Base-by-base conservation (phyloP, 2,888 invertebrate species). In the Spicauda simplicius region DNA sequence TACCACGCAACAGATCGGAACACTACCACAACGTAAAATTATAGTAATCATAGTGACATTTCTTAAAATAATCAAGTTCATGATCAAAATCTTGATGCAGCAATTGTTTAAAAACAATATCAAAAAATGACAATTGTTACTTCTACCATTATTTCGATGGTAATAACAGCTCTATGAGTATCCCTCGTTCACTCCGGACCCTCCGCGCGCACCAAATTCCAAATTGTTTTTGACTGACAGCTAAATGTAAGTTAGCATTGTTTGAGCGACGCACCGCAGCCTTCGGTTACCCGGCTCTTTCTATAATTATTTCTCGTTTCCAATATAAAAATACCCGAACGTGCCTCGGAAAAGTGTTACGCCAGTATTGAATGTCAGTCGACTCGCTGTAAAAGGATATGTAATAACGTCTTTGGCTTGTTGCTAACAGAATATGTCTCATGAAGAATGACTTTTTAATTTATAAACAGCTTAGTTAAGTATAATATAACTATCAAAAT, bases 171-270 rank as follows among this genome's bases (percentile, higher is more conserved):
- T 91, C 88, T 80, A 74, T 75, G 73, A n/a, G 75, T 59, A 74
- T 87, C 82, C 81, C 75, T 74, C 76, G 76, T 79, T 74, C 80
- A 74, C 75, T 74, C 77, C 79, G 87, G 87, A 92, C 92, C 93
- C 93, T 91, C 86, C 83, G 86, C 86, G 87, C 83, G 84, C 85
- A 88, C 90, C 84, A 88, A 93, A 93, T 93, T 93, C 93, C 93
- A 93, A 93, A 93, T 93, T 93, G 93, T 91, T 93, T 92, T 92
- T 93, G 93, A 93, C 93, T 93, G 93, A 93, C 93, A 92, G 91
- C 91, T 90, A 92, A 91, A 91, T 91, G 92, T 91, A 91, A 93
- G 92, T 91, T 92, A 90, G 89, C 89, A 90, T 92, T 92, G 92
- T 91, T 92, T 83, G 91, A 88, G 87, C 80, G 90, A 91, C 91